phyloP scores from a whole-genome alignment of 2,797 vertebrate species.

The Ctenochaetus hawaiiensis region DNA sequence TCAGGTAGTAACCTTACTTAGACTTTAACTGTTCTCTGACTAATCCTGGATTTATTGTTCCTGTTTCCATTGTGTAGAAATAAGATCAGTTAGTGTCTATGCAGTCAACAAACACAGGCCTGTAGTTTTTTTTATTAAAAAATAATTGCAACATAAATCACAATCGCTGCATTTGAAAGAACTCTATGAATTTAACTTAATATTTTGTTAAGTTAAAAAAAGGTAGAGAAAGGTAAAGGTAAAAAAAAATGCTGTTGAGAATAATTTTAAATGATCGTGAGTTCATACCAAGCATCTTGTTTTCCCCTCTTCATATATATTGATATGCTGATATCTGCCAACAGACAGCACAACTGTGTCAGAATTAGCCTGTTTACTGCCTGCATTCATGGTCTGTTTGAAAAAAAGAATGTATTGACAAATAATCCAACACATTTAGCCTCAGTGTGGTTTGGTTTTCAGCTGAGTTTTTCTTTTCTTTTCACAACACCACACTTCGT shows the following conservation, averaged over 20 bases:
- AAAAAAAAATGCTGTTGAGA: background rate
- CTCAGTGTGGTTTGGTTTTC: constrained; percentile 54
- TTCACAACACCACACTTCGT: constrained; percentile 9
- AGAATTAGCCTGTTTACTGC: constrained; percentile 3
- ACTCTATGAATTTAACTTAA: background rate
- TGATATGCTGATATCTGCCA: background rate
- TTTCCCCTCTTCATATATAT: background rate
- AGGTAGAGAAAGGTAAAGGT: no score
- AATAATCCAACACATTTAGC: constrained; percentile 22
- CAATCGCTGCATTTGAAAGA: background rate
- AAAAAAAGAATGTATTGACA: constrained; percentile 36
- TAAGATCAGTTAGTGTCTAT: no score
- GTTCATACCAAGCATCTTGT: background rate
- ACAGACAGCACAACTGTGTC: background rate
- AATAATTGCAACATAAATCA: background rate
- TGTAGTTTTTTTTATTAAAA: background rate
- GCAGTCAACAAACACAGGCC: background rate
- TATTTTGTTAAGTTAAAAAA: no score
- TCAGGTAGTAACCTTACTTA: no score
- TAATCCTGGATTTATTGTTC: background rate
- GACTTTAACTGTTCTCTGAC: background rate
- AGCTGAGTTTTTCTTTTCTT: constrained; percentile 8
- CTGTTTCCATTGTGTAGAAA: no score
- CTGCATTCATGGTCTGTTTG: constrained; percentile 10
- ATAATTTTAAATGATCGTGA: background rate